Base-by-base conservation (phyloP, 1,140 invertebrate species). In the Meloidogyne hapla region DNA sequence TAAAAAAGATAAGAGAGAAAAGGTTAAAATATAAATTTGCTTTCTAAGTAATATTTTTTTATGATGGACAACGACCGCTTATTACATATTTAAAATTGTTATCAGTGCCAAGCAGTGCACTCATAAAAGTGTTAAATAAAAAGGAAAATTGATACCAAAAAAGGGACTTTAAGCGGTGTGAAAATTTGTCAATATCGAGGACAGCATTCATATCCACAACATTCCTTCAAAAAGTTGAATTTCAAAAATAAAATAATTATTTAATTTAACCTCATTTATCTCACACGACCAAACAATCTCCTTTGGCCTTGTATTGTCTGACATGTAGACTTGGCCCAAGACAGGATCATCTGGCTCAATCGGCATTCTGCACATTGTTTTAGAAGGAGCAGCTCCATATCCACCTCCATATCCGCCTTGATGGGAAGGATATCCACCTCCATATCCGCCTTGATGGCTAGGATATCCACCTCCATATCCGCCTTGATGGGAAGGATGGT, bases 301-400 rank as follows among this genome's bases (percentile, higher is more conserved):
- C 26, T 80, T 80, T 5, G 85, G 85, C 23, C 85, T 78, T 18
- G 77, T 78, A 21, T 80, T 67, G 78, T 87, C 85, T 63, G 80
- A 77, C 74, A 87, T 81, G 77, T 85, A 86, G 25, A 86, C 71
- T 62, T 87, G 84, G 40, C 85, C 85, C 56, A 86, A 76, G 68
- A 79, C 77, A 21, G 80, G 79, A 73, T 86, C 85, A 26, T 28
- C 69, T 12, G 72, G 38, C 3, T 85, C 80, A 68, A 86, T 71
- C 9, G 86, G 82, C 85, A 87, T 87, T 21, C 85, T 56, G 77
- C 85, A 86, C 84, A 87, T 86, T 73, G 48, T 73, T 61, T 64
- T 61, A 26, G 71, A 73, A 56, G 18, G 18, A 56, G 48, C 48
- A 15, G 45, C 45, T n/a, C 48, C 18, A 56, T 56, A 56, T 56